Evolutionary conservation across 2,113 vertebrate species (phyloP).

Genomic region (Speoplatyrhinus poulsoni): DNA sequence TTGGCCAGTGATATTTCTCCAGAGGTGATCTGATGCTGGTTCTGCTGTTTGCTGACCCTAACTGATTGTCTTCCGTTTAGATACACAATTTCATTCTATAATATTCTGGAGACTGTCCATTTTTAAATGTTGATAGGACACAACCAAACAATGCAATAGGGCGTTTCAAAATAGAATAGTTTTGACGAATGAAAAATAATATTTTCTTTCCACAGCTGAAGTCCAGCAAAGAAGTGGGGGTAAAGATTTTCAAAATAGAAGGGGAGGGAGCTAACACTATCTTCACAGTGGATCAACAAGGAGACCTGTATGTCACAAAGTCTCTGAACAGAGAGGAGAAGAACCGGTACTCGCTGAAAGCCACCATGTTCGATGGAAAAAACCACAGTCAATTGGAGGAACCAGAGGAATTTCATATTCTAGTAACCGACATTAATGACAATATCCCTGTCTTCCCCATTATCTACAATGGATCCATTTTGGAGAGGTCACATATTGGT

Average conservation of each 20-base stretch:
- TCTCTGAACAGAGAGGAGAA: conserved; percentile 88
- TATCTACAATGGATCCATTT: conserved; percentile 81
- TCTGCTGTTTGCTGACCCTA: too few relatives aligned
- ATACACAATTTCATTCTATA: too few relatives aligned
- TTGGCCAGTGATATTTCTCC: too few relatives aligned
- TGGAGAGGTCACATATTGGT: conserved; percentile 85
- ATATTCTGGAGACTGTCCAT: too few relatives aligned
- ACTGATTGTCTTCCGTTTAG: too few relatives aligned
- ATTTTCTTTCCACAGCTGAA: conserved; percentile 76
- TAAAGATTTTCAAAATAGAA: conserved; percentile 76
- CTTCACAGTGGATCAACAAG: conserved; percentile 81
- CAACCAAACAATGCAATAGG: not conserved
- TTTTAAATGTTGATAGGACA: too few relatives aligned
- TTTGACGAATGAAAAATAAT: not conserved
- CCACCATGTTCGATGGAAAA: conserved; percentile 75
- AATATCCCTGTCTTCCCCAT: conserved; percentile 83
- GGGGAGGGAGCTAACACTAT: conserved; percentile 83
- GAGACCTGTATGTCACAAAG: conserved; percentile 81
- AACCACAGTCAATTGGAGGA: conserved; percentile 76
- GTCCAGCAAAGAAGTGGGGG: conserved; percentile 66
- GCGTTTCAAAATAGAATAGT: not conserved
- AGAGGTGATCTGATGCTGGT: too few relatives aligned
- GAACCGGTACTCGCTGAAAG: conserved; percentile 78
- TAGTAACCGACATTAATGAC: conserved; percentile 90
- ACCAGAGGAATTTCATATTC: conserved; percentile 80